Conservation (phyloP, 2,797 vertebrate genomes). For the Halcyon leucocephala region DNA sequence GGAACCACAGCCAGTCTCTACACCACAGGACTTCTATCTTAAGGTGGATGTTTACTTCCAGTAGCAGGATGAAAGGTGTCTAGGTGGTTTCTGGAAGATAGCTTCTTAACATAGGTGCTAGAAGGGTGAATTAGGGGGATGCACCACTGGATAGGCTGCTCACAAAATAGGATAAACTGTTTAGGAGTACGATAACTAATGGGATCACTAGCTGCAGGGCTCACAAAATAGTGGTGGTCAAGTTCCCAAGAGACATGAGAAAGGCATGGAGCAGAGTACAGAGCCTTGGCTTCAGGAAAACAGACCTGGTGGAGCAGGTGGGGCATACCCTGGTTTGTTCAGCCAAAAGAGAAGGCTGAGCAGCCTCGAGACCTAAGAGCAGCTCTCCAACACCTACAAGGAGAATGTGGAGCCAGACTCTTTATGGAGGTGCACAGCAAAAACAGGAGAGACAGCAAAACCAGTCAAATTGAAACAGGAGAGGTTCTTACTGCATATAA, state of each 20-base stretch:
- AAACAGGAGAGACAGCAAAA: background rate
- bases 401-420: background rate
- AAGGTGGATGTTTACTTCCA: background rate
- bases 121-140: background rate
- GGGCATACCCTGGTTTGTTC: background rate
- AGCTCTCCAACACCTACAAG: background rate
- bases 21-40: background rate
- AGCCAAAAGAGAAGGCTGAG: background rate
- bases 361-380: background rate
- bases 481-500: background rate
- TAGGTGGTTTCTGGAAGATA: background rate
- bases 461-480: background rate
- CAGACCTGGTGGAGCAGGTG: background rate
- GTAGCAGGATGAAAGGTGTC: background rate
- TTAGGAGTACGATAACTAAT: background rate
- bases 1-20: background rate
- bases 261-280: background rate
- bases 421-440: background rate
- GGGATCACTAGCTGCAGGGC: background rate
- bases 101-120: background rate
- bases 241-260: background rate
- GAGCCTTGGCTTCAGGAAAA: background rate
- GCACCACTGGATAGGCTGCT: background rate
- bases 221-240: background rate
- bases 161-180: background rate